phyloP scores from a whole-genome alignment of 2,888 invertebrate genomes.

The Antheraea assamensis region DNA sequence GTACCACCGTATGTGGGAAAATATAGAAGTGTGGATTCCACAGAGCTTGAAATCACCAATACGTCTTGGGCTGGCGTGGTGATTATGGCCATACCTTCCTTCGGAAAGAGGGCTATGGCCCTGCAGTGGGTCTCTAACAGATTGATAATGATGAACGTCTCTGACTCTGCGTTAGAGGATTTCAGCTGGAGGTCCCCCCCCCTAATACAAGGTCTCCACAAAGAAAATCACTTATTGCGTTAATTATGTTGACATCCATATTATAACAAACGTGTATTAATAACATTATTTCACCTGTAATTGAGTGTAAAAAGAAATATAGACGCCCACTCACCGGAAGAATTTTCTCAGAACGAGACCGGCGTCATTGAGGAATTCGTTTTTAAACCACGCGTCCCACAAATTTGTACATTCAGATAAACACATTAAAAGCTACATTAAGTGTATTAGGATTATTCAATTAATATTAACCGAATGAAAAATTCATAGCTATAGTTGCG shows the following conservation, averaged over 20 bases:
- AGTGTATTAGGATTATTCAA: neutral
- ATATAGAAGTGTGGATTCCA: too few relatives aligned
- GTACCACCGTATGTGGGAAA: too few relatives aligned
- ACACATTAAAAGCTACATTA: neutral
- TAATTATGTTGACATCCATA: neutral
- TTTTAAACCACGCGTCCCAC: neutral
- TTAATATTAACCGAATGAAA: neutral
- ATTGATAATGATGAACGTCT: too few relatives aligned
- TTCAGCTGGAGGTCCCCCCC: too few relatives aligned
- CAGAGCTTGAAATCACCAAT: too few relatives aligned
- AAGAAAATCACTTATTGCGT: neutral
- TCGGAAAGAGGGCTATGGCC: too few relatives aligned
- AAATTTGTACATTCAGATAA: neutral
- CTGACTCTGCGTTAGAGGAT: too few relatives aligned
- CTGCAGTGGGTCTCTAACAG: too few relatives aligned
- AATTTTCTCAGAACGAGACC: conserved; percentile 7
- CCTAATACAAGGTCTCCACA: neutral
- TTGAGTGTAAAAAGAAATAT: neutral
- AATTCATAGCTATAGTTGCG: neutral
- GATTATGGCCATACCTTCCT: too few relatives aligned
- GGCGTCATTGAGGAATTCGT: conserved; percentile 8
- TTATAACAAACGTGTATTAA: neutral
- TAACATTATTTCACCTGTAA: neutral
- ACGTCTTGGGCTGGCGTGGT: too few relatives aligned
- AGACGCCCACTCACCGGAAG: conserved; percentile 8